Evolutionary conservation across 2,113 vertebrate genomes (phyloP), one percentile per base, ranked within the genome.

Genomic region (Ceyx margarethae): DNA sequence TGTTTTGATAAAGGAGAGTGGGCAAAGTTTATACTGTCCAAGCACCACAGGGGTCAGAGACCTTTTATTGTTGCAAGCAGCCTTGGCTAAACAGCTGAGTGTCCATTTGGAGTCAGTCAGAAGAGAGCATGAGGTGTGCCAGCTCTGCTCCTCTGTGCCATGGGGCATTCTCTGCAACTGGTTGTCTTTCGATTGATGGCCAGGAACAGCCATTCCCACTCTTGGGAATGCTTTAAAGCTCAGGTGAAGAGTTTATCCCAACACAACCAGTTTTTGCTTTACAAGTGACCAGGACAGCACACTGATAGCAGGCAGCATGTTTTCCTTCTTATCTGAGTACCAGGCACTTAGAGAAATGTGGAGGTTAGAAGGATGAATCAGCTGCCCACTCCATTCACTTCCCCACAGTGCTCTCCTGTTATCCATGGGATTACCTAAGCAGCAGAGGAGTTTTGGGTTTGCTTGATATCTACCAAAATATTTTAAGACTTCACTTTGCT

Each of bases 161-260:
- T 5, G 23, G 21, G 2, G 0, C 6, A 5, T 19, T 11, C 45
- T 58, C 31, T 50, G 66, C 12, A 4, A 53, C 48, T 17, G 35
- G 1, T n/a, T 73, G 84, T 62, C 57, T 33, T 60, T 33, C 0
- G 0, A 0, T 3, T 15, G 20, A 13, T 56, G 37, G 9, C 31
- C 58, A 66, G 45, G 58, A 61, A 31, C 0, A 0, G 37, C 50
- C 8, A 3, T 46, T 81, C 42, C 75, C 9, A 2, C 22, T 62
- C 53, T 37, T 58, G 62, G 17, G 37, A n/a, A 31, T 33, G 43
- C 29, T 45, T 35, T 61, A 67, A 67, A 74, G 31, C 37, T 67
- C 78, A 46, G 64, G 64, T 25, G 45, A 65, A n/a, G 56, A 56
- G 28, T 13, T 82, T 56, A 48, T 79, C 57, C 40, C 48, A 65